Base-by-base conservation (phyloP, 2,113 vertebrate genomes). In the Alces alces region DNA sequence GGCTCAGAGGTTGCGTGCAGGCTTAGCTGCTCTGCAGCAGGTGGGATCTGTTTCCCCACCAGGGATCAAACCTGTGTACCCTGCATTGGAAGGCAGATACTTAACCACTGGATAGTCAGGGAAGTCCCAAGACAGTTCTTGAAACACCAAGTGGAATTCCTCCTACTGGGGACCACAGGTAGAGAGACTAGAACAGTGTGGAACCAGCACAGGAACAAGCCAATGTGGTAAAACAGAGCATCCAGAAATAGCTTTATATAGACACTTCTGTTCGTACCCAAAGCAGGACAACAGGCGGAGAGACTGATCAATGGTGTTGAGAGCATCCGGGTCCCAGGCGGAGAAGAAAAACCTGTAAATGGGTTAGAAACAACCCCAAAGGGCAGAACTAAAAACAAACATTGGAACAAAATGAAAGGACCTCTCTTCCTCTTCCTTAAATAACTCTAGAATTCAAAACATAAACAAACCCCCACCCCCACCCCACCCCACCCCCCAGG, bases 241-340 rank as follows among this genome's bases (percentile, higher is more conserved):
- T 33, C 84, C 45, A 12, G 52, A 54, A 43, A 43, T 1, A 60
- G 60, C 90, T 43, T 15, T 0, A 16, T 7, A 2, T 3, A 1
- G 33, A 16, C 4, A 4, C 94, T 58, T 39, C 70, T 27, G 27
- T 27, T 39, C 7, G 0, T 4, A 39, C 85, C 14, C 11, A 0
- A 43, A 23, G 85, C 14, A n/a, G 25, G 50, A 12, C 14, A 43
- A 21, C 30, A 5, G 4, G 1, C 13, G 47, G 43, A 70, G 43
- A 33, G 28, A 52, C 1, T 2, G 27, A 8, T 13, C 7, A 9
- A 3, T 9, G 21, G 43, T 8, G 28, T 4, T 9, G 7, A 30
- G 58, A 28, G 15, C 21, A 8, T 4, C 0, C 5, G 28, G n/a
- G 15, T 12, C 0, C 52, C 6, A 3, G 0, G 3, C 1, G 6